phyloP scores from a whole-genome alignment of 2,113 vertebrate genomes.

The Lepisosteus osseus region DNA sequence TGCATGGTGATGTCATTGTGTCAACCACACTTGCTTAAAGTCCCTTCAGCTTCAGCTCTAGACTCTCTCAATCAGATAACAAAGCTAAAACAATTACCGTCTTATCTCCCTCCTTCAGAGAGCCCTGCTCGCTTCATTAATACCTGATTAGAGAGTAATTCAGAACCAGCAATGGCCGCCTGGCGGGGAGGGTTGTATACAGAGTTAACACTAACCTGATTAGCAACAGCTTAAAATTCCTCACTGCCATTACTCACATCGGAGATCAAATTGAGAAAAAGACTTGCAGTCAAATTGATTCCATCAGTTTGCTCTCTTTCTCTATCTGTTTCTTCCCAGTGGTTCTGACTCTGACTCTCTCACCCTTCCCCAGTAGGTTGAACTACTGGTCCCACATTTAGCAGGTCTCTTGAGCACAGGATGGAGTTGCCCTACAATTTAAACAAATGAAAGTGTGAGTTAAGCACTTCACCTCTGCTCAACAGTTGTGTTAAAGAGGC shows the following conservation, averaged over 20 bases:
- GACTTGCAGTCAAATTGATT: background rate
- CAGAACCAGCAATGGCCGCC: conserved; percentile 2
- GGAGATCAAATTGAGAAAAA: background rate
- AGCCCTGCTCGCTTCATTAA: conserved; percentile 53
- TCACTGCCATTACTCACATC: background rate
- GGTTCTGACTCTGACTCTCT: background rate
- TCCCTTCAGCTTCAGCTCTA: conserved; percentile 16
- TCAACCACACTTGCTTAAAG: background rate
- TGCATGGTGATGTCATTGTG: conserved; percentile 1
- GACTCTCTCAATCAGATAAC: conserved; percentile 57
- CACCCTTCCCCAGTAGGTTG: too few relatives aligned
- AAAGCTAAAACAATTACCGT: conserved; percentile 64
- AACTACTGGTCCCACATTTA: too few relatives aligned
- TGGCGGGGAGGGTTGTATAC: background rate
- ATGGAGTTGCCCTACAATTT: too few relatives aligned
- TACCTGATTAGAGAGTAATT: conserved; percentile 49
- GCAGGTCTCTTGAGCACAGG: too few relatives aligned
- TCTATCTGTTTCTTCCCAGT: background rate
- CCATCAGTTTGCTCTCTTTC: background rate
- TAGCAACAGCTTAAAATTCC: background rate
- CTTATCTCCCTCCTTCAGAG: conserved; percentile 59
- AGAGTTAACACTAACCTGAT: background rate
- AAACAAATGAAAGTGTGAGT: too few relatives aligned
- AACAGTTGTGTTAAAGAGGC: too few relatives aligned
- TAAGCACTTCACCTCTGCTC: too few relatives aligned